Evolutionary conservation across 2,888 invertebrate genomes (phyloP), one percentile per base, ranked within the genome.

Genomic region (Monoplex corrugatus): DNA sequence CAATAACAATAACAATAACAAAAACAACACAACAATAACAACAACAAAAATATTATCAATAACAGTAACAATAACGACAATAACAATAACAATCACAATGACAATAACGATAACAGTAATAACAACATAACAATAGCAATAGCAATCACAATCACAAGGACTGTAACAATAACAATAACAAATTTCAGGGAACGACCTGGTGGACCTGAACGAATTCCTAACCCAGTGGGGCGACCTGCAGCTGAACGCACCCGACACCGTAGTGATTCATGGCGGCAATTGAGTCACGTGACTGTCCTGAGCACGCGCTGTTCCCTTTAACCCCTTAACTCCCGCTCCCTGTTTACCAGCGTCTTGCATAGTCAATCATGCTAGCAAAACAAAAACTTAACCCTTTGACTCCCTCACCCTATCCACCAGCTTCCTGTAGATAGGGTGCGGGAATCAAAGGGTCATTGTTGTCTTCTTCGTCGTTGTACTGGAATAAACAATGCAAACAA

Each of bases 141-240:
- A 50, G 16, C 50, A 50, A 50, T 13, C n/a, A n/a, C n/a, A n/a
- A n/a, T n/a, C n/a, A n/a, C n/a, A n/a, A n/a, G n/a, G n/a, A n/a
- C n/a, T n/a, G n/a, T n/a, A n/a, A n/a, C n/a, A n/a, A 13, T 8
- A 50, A 50, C 10, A 50, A 50, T 16, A 13, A 50, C 16, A 50
- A 50, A n/a, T 87, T 89, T 32, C 89, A 94, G 94, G 89, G 43
- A 90, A 93, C 78, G 91, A 91, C 16, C 35, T 84, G 32, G 93
- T 94, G 0, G 91, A 91, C 87, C 90, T 92, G 85, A 93, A 92
- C 87, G 94, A 94, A 88, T 94, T 94, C 87, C 90, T 94, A 72
- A 94, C 94, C 2, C 90, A 92, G 85, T 93, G 93, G 93, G 93
- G 92, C 32, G 89, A 90, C 32, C 91, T 93, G 3, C 88, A 89